Evolutionary conservation across 2,113 vertebrate genomes (phyloP).

Genomic region (Axis porcinus): DNA sequence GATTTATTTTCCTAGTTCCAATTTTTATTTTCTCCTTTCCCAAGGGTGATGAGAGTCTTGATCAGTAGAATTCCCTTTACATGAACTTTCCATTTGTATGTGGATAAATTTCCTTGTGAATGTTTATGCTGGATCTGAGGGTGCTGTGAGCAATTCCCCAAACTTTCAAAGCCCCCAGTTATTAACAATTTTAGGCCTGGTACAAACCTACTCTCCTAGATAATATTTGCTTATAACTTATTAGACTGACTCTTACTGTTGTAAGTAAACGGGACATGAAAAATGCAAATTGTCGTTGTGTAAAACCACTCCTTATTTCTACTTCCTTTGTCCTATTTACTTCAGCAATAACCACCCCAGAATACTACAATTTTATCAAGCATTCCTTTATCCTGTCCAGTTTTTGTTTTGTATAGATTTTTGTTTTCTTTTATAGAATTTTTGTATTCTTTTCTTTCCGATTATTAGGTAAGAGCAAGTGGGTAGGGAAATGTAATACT

Average conservation of each 20-base stretch:
- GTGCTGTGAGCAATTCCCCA: not conserved
- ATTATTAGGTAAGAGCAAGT: not conserved
- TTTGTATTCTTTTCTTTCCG: not conserved
- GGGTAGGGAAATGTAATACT: not conserved
- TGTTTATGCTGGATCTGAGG: not conserved
- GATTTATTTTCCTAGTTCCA: not conserved
- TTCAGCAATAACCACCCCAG: not conserved
- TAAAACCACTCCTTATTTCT: not conserved
- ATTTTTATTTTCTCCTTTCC: not conserved
- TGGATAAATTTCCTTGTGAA: not conserved
- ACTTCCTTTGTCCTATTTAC: not conserved
- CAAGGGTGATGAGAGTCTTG: not conserved
- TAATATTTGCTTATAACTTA: not conserved
- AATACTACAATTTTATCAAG: not conserved
- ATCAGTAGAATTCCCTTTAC: not conserved
- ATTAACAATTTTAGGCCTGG: not conserved
- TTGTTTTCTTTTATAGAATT: not conserved
- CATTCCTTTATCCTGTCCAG: not conserved
- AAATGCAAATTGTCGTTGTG: not conserved
- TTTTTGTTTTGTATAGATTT: not conserved
- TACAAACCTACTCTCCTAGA: not conserved
- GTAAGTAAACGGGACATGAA: not conserved
- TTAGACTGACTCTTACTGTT: not conserved
- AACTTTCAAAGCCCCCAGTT: not conserved
- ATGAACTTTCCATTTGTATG: not conserved